A percentile compares a stretch with the other conserved stretches of the same genome.
Conservation (phyloP, 2,113 vertebrate species). For the Eurystomus gularis region DNA sequence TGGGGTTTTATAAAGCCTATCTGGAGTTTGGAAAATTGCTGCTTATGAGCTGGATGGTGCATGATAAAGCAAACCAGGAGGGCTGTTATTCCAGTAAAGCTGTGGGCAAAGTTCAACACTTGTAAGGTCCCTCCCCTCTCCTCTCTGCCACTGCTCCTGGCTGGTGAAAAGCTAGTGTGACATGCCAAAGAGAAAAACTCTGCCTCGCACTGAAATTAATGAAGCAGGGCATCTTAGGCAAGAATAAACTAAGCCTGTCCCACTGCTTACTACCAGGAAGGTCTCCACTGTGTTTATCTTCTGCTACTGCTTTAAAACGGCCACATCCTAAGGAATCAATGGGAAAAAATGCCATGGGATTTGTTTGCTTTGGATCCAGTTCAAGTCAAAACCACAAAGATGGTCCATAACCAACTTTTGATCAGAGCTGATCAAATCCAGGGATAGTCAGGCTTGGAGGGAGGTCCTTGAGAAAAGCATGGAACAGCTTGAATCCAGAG, state of each 20-base stretch:
- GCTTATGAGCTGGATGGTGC: background rate
- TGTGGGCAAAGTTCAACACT: background rate
- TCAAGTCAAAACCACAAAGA: background rate
- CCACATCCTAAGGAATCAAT: background rate
- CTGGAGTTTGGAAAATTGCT: background rate
- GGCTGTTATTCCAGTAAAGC: background rate
- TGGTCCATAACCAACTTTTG: constrained; percentile 1
- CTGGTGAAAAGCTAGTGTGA: background rate
- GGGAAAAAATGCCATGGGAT: background rate
- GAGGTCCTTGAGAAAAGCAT: background rate
- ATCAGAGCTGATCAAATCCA: constrained; percentile 34
- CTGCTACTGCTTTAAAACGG: constrained; percentile 23
- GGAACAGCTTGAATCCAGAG: background rate
- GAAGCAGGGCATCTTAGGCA: background rate
- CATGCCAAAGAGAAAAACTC: background rate
- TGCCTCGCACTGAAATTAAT: background rate
- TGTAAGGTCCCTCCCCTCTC: background rate
- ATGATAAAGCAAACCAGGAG: background rate
- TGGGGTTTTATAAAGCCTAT: background rate
- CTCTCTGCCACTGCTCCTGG: background rate
- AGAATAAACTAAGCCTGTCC: background rate
- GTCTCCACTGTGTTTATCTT: background rate
- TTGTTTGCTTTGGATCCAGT: background rate
- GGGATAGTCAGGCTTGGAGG: background rate
- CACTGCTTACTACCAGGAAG: background rate